Base-by-base conservation (phyloP, 2,888 invertebrate species). In the Stegophylla sp. region DNA sequence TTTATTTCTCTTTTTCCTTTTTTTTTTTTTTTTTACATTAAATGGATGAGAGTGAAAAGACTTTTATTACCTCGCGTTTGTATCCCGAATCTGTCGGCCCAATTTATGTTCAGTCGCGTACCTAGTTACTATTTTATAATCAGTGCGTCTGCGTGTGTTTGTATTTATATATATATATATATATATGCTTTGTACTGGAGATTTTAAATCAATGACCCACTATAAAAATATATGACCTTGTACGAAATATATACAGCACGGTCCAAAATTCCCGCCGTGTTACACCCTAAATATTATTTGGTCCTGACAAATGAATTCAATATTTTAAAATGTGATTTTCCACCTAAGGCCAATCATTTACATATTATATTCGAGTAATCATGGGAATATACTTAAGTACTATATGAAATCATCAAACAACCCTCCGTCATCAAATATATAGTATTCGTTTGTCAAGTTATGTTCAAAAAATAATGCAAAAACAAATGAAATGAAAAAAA, bases 61-160 rank as follows among this genome's bases (percentile, higher is more conserved):
- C 43, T n/a, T 73, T 73, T 61, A 61, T 59, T 73, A 45, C 45
- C 73, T 59, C 12, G n/a, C 43, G 26, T 73, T 56, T 59, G 20
- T 59, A 72, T 71, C 59, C 41, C 26, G 26, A 23, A 43, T 23
- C 72, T 43, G 23, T 59, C 72, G 43, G 10, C 59, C 12, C 17
- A 17, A 72, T 72, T 72, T 72, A 72, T 72, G 26, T 59, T 26
- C 56, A 41, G 20, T 41, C 4, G 4, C 43, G 23, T n/a, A 7
- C 43, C 23, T n/a, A n/a, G 59, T 45, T 45, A 59, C 43, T 23
- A 41, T 41, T 56, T 71, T 45, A 34, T 34, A 51, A 41, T 23
- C 72, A 41, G 56, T 23, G 34, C 7, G 34, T 34, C 4, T 34
- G 34, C 7, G 34, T 34, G 34, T 34, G 34, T 34, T 3, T 34